phyloP scores from a whole-genome alignment of 2,797 vertebrate genomes.

The Oophaga sylvatica region DNA sequence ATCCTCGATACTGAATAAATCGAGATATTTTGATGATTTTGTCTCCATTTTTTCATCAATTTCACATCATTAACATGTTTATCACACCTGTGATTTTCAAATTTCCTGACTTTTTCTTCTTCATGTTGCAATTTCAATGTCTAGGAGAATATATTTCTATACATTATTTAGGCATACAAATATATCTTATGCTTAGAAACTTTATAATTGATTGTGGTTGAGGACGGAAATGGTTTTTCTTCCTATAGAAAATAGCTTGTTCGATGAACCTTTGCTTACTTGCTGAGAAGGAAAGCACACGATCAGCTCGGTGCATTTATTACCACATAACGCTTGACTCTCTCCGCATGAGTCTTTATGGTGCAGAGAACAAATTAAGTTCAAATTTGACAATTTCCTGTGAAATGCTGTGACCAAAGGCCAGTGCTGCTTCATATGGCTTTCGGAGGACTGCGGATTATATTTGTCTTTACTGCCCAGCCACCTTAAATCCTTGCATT shows the following conservation, averaged over 20 bases:
- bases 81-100: too few species aligned
- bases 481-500: constrained; percentile 38
- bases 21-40: too few species aligned
- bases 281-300: neutral
- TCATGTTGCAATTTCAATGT: too few species aligned
- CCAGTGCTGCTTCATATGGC: constrained; percentile 35
- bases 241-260: neutral
- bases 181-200: too few species aligned
- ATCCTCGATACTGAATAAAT: too few species aligned
- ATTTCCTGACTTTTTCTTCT: too few species aligned
- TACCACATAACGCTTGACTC: constrained; percentile 13
- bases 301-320: constrained; percentile 19
- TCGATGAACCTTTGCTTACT: neutral
- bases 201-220: too few species aligned
- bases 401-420: constrained; percentile 55
- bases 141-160: too few species aligned
- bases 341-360: constrained; percentile 29
- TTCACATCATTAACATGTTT: too few species aligned
- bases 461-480: constrained; percentile 41
- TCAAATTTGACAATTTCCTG: constrained; percentile 49
- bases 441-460: constrained; percentile 25
- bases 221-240: neutral
- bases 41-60: too few species aligned
- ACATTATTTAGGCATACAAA: too few species aligned
- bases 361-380: constrained; percentile 49